Base-by-base conservation (phyloP, 2,797 vertebrate species). In the Platalea minor region DNA sequence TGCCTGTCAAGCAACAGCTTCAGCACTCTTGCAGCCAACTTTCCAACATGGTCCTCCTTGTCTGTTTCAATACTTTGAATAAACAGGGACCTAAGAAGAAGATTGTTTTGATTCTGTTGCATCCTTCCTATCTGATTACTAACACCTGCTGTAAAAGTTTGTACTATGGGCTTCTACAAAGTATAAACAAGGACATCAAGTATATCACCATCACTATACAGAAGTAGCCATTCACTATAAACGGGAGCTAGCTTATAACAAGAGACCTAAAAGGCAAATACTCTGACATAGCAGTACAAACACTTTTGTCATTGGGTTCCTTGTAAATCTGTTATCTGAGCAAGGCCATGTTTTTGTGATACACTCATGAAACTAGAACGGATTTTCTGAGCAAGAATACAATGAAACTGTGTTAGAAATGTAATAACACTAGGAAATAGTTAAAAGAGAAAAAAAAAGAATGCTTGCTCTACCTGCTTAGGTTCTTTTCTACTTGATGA, bases 101-200 rank as follows among this genome's bases (percentile, higher is more conserved):
- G 28, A 67, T 9, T 89, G 70, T 76, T 96, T 92, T 82, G 63
- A 79, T 93, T 88, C 43, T 60, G 37, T 50, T 89, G 81, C 72
- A 95, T 80, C 56, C 48, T 85, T 89, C 8, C 2, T 84, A 88
- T 57, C 37, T 63, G 63, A 94, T 39, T 76, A 76, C 25, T 91
- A 94, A 72, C 91, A 96, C 64, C 85, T 89, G 91, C 72, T 88
- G 48, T 48, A 60, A 23, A 89, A 89, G 68, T 60, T 25, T 85
- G 56, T 93, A 68, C 21, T 41, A 48, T 4, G 17, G 13, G 54
- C 77, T 85, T 78, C 46, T 72, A 50, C 31, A 57, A 69, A 76
- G 77, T 1, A 92, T 76, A 85, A 69, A 89, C 63, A 92, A 75
- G 50, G 54, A 75, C 37, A 84, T 50, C 18, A 85, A 72, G n/a